Evolutionary conservation across 2,797 vertebrate genomes (phyloP).

Genomic region (Chaetophractus vellerosus): DNA sequence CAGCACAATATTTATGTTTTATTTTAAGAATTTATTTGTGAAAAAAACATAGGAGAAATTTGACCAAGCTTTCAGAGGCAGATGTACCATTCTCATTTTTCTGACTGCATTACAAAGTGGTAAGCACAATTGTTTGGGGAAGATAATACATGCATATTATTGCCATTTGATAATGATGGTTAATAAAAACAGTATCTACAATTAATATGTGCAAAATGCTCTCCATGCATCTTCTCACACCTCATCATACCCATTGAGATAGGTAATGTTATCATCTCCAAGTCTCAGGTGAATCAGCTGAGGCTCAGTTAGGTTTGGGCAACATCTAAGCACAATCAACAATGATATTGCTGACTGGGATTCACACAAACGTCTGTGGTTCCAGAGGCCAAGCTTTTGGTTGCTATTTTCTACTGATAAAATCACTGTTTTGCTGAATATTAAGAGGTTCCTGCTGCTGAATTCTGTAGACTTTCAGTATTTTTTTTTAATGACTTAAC

Average conservation of each 20-base stretch:
- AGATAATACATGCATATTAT: neutral
- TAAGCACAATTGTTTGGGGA: neutral
- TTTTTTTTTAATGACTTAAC: neutral
- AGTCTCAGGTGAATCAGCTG: neutral
- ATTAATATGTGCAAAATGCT: neutral
- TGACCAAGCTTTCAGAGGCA: neutral
- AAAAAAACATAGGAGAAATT: neutral
- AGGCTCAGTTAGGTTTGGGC: neutral
- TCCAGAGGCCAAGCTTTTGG: neutral
- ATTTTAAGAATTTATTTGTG: slow-evolving; percentile 6
- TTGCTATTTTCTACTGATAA: neutral
- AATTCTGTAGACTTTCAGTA: neutral
- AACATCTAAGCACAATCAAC: neutral
- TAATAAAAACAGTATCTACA: neutral
- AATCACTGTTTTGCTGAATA: neutral
- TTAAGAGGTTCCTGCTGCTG: neutral
- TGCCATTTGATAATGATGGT: neutral
- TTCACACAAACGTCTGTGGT: neutral
- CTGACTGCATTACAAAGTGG: neutral
- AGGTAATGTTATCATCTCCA: neutral
- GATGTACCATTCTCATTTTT: neutral
- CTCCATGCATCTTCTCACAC: neutral
- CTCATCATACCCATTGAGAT: neutral
- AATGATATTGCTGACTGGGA: neutral
- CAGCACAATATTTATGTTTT: neutral